Evolutionary conservation across 2,888 invertebrate species (phyloP).

Genomic region (Drosophila diplacantha): DNA sequence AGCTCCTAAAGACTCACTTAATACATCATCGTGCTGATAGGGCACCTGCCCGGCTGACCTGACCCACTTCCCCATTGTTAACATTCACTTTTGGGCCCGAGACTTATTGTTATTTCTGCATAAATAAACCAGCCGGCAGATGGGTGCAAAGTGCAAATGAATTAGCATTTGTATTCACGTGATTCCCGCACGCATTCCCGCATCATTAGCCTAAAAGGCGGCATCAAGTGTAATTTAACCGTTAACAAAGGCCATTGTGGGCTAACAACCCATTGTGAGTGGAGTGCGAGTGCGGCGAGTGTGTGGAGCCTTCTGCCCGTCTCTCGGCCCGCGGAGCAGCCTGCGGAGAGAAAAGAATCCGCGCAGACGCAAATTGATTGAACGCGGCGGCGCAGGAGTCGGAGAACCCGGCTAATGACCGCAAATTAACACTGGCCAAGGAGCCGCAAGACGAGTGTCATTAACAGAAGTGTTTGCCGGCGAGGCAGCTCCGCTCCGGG

Average conservation of each 20-base stretch:
- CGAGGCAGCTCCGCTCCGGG: slow-evolving; percentile 3
- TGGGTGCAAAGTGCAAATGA: slow-evolving; percentile 64
- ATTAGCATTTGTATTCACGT: slow-evolving; percentile 61
- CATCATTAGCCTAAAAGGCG: slow-evolving; percentile 66
- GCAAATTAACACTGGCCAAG: slow-evolving; percentile 64
- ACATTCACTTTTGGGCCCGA: slow-evolving; percentile 49
- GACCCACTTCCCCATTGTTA: slow-evolving; percentile 46
- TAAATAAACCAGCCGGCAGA: slow-evolving; percentile 51
- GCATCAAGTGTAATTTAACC: slow-evolving; percentile 65
- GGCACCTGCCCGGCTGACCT: slow-evolving; percentile 39
- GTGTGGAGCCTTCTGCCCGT: slow-evolving; percentile 51
- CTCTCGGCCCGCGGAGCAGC: slow-evolving; percentile 1
- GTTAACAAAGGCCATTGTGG: slow-evolving; percentile 65
- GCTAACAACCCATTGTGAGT: slow-evolving; percentile 44
- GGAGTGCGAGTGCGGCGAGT: slow-evolving; percentile 13
- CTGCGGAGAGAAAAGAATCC: slow-evolving; percentile 44
- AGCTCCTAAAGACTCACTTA: slow-evolving; percentile 34
- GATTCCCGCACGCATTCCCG: slow-evolving; percentile 57
- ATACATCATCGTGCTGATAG: slow-evolving; percentile 37
- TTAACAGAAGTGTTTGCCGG: slow-evolving; percentile 64
- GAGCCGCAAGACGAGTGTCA: slow-evolving; percentile 61
- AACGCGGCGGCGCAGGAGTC: slow-evolving; percentile 44
- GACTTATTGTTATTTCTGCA: slow-evolving; percentile 49
- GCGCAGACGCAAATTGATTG: slow-evolving; percentile 64
- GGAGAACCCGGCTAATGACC: slow-evolving; percentile 66